Base-by-base conservation (phyloP, 2,888 invertebrate species). In the Catocala nupta region DNA sequence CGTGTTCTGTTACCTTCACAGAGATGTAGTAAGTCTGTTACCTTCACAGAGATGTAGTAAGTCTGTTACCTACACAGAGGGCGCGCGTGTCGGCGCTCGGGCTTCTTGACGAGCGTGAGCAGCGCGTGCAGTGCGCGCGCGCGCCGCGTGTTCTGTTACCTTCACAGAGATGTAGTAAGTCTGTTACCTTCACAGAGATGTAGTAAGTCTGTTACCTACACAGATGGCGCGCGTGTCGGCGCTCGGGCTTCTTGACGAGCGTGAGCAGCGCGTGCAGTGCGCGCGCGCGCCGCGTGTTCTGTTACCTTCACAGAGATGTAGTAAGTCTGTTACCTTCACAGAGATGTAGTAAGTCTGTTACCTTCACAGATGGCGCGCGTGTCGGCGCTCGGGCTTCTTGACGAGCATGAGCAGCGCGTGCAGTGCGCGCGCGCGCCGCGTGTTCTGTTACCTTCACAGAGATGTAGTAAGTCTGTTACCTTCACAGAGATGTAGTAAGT, bases 61-160 rank as follows among this genome's bases (percentile, higher is more conserved):
- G 16, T 16, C 16, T 16, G 16, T 16, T 81, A 93, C 93, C 93
- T 83, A 92, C 92, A 62, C 91, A 90, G 42, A 94, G 90, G 45
- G 83, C 81, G 45, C 89, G 73, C 0, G 91, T 87, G 60, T 93
- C 92, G 0, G 80, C 66, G 1, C 81, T 92, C 90, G 0, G 93
- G 93, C 16, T 87, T 87, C 82, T 92, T 93, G 70, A 90, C 83
- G 9, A 94, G 85, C 16, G 92, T 92, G 66, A 94, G 91, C 16
- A 94, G 82, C 6, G 90, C 73, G 68, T 92, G 92, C 70, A 94
- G 77, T 0, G 90, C 77, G 34, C 88, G 80, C 0, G 90, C 85
- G 6, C 92, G 87, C 0, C 92, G 81, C n/a, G n/a, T n/a, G n/a
- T n/a, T n/a, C n/a, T n/a, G n/a, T n/a, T n/a, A n/a, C n/a, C n/a